Percentiles rank a stretch among this genome's conserved stretches.
Conservation (phyloP, 2,797 vertebrate species). For the Dryobates pubescens region DNA sequence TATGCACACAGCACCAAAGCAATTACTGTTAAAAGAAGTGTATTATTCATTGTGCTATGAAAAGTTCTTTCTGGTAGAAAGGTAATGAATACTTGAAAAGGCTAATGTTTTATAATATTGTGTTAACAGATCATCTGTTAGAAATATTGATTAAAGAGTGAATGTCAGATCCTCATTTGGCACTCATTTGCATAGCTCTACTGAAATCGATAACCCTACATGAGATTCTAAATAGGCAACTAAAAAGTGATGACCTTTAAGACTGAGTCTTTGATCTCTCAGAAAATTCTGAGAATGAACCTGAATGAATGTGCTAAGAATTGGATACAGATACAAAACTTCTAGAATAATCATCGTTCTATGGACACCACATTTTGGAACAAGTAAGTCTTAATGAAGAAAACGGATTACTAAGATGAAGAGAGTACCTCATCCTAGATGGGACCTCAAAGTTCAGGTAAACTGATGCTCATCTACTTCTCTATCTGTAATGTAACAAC, state of each 20-base stretch:
- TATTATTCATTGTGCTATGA: conserved; percentile 26
- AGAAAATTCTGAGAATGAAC: not conserved
- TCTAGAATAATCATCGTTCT: not conserved
- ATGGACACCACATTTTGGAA: not conserved
- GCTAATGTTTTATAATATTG: conserved; percentile 50
- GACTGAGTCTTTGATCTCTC: not conserved
- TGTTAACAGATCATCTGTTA: conserved; percentile 27
- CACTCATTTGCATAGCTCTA: not conserved
- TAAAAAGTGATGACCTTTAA: not conserved
- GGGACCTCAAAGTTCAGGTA: not conserved
- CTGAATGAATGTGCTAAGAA: not conserved
- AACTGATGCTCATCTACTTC: not conserved
- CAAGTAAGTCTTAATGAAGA: not conserved
- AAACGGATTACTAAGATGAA: not conserved
- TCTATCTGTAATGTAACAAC: not conserved
- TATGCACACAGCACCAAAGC: conserved; percentile 10
- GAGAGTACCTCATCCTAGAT: not conserved
- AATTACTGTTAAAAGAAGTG: conserved; percentile 52
- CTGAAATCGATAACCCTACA: not conserved
- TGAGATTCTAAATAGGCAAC: not conserved
- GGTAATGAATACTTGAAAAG: conserved; percentile 48
- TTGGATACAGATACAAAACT: not conserved
- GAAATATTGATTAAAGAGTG: conserved; percentile 23
- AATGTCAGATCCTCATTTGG: not conserved
- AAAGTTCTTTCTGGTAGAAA: conserved; percentile 35